Percentiles rank a stretch among this genome's conserved stretches.
Evolutionary conservation across 1,140 invertebrate genomes (phyloP).

Genomic region (Adoxophyes honmai): DNA sequence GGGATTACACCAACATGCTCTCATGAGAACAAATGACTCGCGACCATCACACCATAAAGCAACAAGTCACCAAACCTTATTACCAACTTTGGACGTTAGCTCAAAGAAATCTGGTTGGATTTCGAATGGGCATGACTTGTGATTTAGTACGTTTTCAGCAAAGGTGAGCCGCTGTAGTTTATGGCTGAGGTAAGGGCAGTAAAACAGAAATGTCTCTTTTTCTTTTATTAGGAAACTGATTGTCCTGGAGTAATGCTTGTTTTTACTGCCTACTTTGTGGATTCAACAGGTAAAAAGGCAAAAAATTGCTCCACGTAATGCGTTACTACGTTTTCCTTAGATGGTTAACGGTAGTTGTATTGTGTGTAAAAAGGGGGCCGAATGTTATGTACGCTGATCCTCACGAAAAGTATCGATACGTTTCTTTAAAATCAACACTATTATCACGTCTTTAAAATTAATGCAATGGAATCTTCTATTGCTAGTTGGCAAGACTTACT

Average conservation of each 20-base stretch:
- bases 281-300: conserved; percentile 3
- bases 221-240: conserved; percentile 9
- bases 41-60: background rate
- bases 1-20: background rate
- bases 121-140: background rate
- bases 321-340: too few relatives aligned
- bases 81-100: background rate
- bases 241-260: background rate
- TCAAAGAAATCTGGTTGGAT: background rate
- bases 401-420: too few relatives aligned
- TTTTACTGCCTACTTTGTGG: background rate
- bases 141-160: background rate
- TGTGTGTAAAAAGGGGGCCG: too few relatives aligned
- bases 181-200: background rate
- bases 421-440: too few relatives aligned
- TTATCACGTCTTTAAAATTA: too few relatives aligned
- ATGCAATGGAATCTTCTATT: too few relatives aligned
- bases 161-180: too few relatives aligned
- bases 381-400: too few relatives aligned
- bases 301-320: too few relatives aligned
- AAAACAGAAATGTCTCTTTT: conserved; percentile 4
- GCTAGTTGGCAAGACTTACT: too few relatives aligned
- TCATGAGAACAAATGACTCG: background rate
- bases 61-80: background rate
- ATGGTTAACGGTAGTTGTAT: too few relatives aligned